Percentiles rank a stretch among this genome's conserved stretches.
These are phyloP conservation scores for Pterocles gutturalis DNA, from an alignment of 2,113 vertebrate species.

Conservation along the genomic window DNA sequence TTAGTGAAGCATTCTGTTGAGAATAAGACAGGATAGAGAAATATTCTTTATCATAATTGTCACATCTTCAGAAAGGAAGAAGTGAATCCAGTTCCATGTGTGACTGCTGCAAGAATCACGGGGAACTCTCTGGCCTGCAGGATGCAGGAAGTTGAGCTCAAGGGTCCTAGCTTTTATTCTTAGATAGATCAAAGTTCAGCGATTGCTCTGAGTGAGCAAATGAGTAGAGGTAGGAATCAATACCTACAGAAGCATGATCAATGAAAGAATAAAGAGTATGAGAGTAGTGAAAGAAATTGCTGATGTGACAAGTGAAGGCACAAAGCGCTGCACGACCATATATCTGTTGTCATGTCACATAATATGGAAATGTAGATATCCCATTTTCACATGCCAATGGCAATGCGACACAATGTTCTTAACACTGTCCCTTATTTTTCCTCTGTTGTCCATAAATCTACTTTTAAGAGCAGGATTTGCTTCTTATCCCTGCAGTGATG, in stretches of 20 bases:
- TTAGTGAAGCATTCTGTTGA: neutral
- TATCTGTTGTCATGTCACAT: neutral
- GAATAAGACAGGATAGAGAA: neutral
- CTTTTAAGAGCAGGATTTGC: neutral
- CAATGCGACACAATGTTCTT: fast-evolving
- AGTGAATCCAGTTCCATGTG: neutral
- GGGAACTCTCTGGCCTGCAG: neutral
- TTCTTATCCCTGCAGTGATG: neutral
- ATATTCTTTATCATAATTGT: neutral
- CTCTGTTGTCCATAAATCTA: neutral
- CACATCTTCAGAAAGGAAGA: neutral
- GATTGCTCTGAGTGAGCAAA: neutral
- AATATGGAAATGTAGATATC: neutral
- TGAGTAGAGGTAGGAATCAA: neutral
- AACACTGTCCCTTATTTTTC: neutral
- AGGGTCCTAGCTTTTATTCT: neutral
- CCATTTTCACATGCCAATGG: neutral
- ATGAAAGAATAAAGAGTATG: neutral
- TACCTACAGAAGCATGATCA: neutral
- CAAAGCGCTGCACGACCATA: neutral
- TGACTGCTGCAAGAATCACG: neutral
- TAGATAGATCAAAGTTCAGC: neutral
- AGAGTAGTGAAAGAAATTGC: neutral
- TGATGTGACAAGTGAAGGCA: neutral
- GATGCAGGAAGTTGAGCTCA: neutral